Base-by-base conservation (phyloP, 2,797 vertebrate species). In the Podarcis lilfordi region DNA sequence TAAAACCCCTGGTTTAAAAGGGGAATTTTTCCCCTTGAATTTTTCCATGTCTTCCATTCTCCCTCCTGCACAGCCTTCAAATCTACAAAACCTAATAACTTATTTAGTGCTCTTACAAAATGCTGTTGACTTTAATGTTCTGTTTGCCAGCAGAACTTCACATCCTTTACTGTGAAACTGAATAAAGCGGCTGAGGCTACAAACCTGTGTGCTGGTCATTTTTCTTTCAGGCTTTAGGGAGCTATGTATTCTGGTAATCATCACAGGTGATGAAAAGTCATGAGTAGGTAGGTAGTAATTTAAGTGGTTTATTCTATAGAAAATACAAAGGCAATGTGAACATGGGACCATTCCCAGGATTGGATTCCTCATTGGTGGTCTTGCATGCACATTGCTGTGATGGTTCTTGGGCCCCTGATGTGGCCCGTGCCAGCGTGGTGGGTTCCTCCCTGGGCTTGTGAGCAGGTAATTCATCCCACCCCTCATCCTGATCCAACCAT, bases 121-220 rank as follows among this genome's bases (percentile, higher is more conserved):
- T 66, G n/a, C 27, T 80, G 13, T 79, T 59, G n/a, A 45, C 29
- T 17, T 71, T 25, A 74, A 80, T 27, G 2, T 72, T 90, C 21
- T 85, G 27, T 71, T 75, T 66, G 68, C 23, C 37, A 59, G 21
- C 4, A 8, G 61, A 74, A 21, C 15, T 86, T 64, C 4, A 78
- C 23, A 59, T 68, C 68, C 64, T 50, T 55, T 86, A 78, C 68
- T 72, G 50, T 86, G 64, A 82, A 84, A 82, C 40, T 74, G 71
- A 90, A 88, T 90, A 90, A 88, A 88, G 40, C 11, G 6, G 25
- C 55, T 76, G 45, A 25, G 4, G 25, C 82, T 71, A 43, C 59
- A 81, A 71, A 81, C 13, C 9, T 37, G 8, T 80, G 32, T 71
- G 21, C 45, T 35, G 40, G 66, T 27, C 27, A 5, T 55, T 69